These are phyloP conservation scores for Aurelia sp. DNA, from an alignment of 30 jellyfish, hydroid and myxozoan genomes.

Conservation along the genomic window DNA sequence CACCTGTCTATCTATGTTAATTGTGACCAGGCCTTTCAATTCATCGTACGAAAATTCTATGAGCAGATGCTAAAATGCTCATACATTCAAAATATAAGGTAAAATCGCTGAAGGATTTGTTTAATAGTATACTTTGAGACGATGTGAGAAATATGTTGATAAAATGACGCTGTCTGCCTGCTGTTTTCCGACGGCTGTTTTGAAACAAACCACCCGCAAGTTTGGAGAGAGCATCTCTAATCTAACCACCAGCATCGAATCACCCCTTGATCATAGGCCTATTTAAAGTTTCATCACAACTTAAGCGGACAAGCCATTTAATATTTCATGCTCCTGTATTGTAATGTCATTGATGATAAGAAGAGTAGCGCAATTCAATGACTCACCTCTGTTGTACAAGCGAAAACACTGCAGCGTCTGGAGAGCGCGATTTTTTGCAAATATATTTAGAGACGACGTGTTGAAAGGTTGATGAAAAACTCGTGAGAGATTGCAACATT, in stretches of 20 bases:
- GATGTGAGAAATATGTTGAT: too few species aligned
- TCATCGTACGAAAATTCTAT: too few species aligned
- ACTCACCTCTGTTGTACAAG: not conserved
- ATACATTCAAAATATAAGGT: too few species aligned
- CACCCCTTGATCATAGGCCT: conserved; percentile 47
- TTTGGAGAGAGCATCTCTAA: conserved; percentile 6
- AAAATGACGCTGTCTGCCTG: too few species aligned
- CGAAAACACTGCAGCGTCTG: not conserved
- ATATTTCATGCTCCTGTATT: not conserved
- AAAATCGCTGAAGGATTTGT: too few species aligned
- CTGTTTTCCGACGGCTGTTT: too few species aligned
- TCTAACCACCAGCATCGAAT: conserved; percentile 46
- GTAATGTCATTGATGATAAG: not conserved
- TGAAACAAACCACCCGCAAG: conserved; percentile 7
- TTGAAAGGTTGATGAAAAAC: not conserved
- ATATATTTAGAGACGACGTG: too few species aligned
- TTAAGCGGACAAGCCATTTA: not conserved
- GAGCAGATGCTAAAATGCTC: too few species aligned
- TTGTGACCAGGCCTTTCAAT: too few species aligned
- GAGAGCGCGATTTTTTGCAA: not conserved
- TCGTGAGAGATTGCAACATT: not conserved
- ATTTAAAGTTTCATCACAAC: not conserved
- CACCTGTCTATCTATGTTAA: too few species aligned
- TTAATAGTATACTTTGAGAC: too few species aligned
- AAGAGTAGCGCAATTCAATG: conserved; percentile 1